Percentiles rank a stretch among this genome's conserved stretches.
phyloP scores from a whole-genome alignment of 2,113 vertebrate species.

The Colius striatus region DNA sequence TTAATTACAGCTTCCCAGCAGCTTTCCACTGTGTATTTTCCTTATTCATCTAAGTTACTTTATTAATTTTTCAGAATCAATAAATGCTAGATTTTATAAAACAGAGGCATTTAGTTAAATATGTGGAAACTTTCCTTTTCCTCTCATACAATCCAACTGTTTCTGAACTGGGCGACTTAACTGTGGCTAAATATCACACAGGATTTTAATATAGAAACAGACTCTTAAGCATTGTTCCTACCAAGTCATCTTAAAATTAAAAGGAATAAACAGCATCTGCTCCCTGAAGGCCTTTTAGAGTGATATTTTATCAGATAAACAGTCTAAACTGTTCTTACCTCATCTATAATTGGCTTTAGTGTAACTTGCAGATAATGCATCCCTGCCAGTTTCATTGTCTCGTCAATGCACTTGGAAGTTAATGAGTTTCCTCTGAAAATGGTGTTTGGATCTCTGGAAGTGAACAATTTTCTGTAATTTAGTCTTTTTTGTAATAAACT shows the following conservation, averaged over 20 bases:
- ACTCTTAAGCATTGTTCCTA: not conserved
- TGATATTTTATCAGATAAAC: not conserved
- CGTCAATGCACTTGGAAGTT: constrained; percentile 98
- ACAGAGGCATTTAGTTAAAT: not conserved
- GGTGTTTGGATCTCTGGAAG: constrained; percentile 94
- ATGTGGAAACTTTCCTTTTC: not conserved
- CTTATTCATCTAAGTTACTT: not conserved
- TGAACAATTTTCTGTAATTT: constrained; percentile 32
- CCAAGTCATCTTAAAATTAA: not conserved
- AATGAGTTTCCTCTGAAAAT: constrained; percentile 98
- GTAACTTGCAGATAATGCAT: constrained; percentile 98
- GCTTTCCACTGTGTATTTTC: not conserved
- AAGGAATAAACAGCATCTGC: not conserved
- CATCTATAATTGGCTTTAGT: constrained; percentile 93
- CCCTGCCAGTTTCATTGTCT: constrained; percentile 98
- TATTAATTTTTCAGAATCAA: not conserved
- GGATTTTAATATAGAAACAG: not conserved
- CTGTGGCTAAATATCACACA: not conserved
- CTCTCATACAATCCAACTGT: not conserved
- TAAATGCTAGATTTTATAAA: not conserved
- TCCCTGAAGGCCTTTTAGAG: not conserved
- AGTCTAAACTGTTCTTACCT: constrained; percentile 78
- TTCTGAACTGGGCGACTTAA: not conserved
- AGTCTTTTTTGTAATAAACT: not conserved
- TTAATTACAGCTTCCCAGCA: not conserved